Percentiles rank a stretch among this genome's conserved stretches.
Conservation (phyloP, 2,113 vertebrate species). For the Lepisosteus osseus region DNA sequence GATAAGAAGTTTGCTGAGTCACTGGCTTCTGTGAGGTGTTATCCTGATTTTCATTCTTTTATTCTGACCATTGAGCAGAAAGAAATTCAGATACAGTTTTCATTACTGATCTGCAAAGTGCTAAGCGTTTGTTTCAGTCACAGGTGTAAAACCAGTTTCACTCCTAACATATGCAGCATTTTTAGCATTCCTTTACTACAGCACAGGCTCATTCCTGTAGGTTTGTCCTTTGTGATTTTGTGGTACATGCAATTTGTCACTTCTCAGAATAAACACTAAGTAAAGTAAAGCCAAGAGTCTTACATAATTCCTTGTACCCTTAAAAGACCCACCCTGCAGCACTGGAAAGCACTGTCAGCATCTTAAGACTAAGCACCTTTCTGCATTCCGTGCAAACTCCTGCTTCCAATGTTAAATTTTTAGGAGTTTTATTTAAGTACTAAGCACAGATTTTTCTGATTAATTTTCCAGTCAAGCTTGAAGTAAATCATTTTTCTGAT, state of each 20-base stretch:
- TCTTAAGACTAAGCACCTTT: neutral
- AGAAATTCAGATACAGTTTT: too few species aligned
- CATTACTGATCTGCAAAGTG: too few species aligned
- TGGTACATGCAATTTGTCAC: neutral
- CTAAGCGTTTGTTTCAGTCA: neutral
- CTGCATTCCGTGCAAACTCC: neutral
- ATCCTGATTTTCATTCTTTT: too few species aligned
- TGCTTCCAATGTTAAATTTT: neutral
- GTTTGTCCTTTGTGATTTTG: neutral
- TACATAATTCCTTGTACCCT: neutral
- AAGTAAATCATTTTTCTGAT: neutral
- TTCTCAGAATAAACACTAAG: neutral
- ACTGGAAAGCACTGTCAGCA: neutral
- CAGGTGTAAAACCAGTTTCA: too few species aligned
- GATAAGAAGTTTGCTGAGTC: too few species aligned
- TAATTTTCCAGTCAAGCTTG: too few species aligned
- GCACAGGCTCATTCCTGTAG: neutral
- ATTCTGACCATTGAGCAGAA: too few species aligned
- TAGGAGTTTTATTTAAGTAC: slow-evolving; percentile 3
- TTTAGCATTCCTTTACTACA: too few species aligned
- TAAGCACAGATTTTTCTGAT: neutral
- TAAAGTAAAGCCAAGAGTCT: neutral
- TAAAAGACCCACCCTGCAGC: neutral
- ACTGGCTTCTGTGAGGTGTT: too few species aligned
- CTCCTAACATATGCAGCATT: neutral